Conservation (phyloP, 2,888 invertebrate genomes). For the Tetrapedia diversipes region DNA sequence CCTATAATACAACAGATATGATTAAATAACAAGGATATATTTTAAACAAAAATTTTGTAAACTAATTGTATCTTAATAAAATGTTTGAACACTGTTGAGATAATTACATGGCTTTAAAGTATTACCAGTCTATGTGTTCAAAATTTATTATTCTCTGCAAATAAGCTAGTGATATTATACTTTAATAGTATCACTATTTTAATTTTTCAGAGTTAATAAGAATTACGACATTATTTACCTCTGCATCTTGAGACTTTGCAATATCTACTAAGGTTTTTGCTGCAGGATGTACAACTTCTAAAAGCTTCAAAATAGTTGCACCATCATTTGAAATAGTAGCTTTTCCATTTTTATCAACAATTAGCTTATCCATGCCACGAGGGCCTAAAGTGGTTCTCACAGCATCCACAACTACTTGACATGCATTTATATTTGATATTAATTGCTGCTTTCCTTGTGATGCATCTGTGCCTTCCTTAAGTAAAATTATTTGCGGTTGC, state of each 20-base stretch:
- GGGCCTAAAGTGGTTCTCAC: conserved; percentile 99
- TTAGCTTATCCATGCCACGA: conserved; percentile 99
- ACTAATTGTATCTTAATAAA: conserved; percentile 4
- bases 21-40: background rate
- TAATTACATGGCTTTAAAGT: conserved; percentile 68
- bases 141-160: conserved; percentile 71
- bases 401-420: conserved; percentile 96
- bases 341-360: conserved; percentile 94
- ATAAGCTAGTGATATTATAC: conserved; percentile 13
- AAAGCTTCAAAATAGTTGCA: conserved; percentile 98
- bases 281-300: conserved; percentile 99
- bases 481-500: conserved; percentile 98
- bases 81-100: conserved; percentile 76
- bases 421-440: conserved; percentile 98
- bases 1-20: conserved; percentile 84
- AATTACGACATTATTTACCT: conserved; percentile 85
- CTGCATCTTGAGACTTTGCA: conserved; percentile 99
- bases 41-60: conserved; percentile 34
- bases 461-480: conserved; percentile 99
- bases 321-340: conserved; percentile 99
- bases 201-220: conserved; percentile 40
- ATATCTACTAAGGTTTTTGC: conserved; percentile 99
- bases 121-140: conserved; percentile 76
- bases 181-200: background rate
- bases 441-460: conserved; percentile 98